Percentiles rank a stretch among this genome's conserved stretches.
phyloP scores from a whole-genome alignment of 2,888 invertebrate species.

The Sisyra terminalis region DNA sequence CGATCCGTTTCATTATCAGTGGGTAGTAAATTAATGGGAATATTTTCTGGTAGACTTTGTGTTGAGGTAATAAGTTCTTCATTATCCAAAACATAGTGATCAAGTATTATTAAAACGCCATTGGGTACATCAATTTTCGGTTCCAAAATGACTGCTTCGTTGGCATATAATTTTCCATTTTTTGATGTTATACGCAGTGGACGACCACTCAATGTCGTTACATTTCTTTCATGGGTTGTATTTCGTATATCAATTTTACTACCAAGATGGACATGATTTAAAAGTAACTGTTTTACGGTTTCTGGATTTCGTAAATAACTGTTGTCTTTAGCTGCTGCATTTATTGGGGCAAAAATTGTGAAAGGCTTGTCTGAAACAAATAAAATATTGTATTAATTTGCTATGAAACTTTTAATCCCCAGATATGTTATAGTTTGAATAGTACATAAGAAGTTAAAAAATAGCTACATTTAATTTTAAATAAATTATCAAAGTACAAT shows the following conservation, averaged over 20 bases:
- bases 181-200: slow-evolving; percentile 22
- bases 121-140: slow-evolving; percentile 27
- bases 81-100: slow-evolving; percentile 29
- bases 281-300: slow-evolving; percentile 35
- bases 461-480: no score
- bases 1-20: slow-evolving; percentile 18
- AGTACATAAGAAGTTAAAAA: no score
- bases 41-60: neutral
- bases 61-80: slow-evolving; percentile 15
- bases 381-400: slow-evolving; percentile 2
- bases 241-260: slow-evolving; percentile 29
- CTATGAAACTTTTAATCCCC: no score
- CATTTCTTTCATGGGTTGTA: slow-evolving; percentile 28
- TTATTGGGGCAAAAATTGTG: slow-evolving; percentile 39
- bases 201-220: slow-evolving; percentile 29
- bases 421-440: no score
- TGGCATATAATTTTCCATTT: slow-evolving; percentile 25
- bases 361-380: slow-evolving; percentile 36
- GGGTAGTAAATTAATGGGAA: slow-evolving; percentile 13
- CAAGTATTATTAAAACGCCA: slow-evolving; percentile 27
- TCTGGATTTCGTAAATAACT: slow-evolving; percentile 28
- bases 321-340: slow-evolving; percentile 30
- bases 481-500: no score
- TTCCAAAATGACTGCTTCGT: slow-evolving; percentile 26
- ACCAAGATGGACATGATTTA: slow-evolving; percentile 42